These are phyloP conservation scores for Maconellicoccus hirsutus DNA, from an alignment of 1,140 invertebrate species.

Conservation along the genomic window DNA sequence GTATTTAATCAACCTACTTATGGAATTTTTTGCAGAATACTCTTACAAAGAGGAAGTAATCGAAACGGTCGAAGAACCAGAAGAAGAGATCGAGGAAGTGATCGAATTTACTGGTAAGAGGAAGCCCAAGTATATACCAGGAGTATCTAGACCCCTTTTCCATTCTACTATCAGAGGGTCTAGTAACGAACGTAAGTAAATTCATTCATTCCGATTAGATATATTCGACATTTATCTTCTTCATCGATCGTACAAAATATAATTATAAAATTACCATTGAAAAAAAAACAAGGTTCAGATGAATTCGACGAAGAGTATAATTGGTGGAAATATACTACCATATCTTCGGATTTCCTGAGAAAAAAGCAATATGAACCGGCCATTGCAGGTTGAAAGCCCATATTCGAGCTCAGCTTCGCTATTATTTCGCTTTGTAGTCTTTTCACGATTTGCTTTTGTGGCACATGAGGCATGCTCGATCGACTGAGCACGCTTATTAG, in stretches of 20 bases:
- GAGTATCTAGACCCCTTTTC: conserved; percentile 46
- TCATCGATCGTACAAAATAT: background rate
- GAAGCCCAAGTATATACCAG: conserved; percentile 23
- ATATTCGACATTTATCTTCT: background rate
- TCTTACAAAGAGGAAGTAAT: background rate
- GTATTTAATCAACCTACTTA: background rate
- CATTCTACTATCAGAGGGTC: conserved; percentile 58
- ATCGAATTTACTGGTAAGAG: conserved; percentile 10
- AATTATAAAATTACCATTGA: conserved; percentile 2
- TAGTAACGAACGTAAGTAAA: conserved; percentile 62
- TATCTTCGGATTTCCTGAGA: background rate
- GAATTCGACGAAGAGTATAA: conserved; percentile 6
- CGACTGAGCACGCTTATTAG: too few relatives aligned
- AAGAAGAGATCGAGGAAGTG: conserved; percentile 23
- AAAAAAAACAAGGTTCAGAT: conserved; percentile 1
- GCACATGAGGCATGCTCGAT: too few relatives aligned
- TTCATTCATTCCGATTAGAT: conserved; percentile 17
- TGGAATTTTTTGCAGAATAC: background rate
- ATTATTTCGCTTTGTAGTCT: background rate
- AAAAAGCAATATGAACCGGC: background rate
- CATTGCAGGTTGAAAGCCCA: background rate
- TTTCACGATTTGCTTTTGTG: too few relatives aligned
- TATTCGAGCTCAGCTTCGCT: background rate
- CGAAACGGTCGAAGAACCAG: conserved; percentile 10
- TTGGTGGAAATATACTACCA: conserved; percentile 4